Evolutionary conservation across 2,797 vertebrate species (phyloP).

Genomic region (Macroramphosus scolopax): DNA sequence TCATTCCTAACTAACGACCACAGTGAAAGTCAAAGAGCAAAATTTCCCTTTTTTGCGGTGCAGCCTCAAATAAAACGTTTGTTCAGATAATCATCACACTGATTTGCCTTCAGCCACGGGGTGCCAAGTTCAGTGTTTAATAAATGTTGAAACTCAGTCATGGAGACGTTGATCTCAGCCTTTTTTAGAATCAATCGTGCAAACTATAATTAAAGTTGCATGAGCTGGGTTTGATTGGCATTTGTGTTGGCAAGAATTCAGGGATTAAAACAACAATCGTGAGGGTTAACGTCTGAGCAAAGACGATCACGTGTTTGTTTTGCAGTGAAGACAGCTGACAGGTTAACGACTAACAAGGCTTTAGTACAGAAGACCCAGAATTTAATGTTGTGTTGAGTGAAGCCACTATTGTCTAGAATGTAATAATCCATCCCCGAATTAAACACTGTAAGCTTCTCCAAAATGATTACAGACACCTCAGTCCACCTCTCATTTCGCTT

Average conservation of each 20-base stretch:
- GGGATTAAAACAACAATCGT: constrained; percentile 2
- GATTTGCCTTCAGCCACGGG: constrained; percentile 12
- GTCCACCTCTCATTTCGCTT: too few species aligned
- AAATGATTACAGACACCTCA: too few species aligned
- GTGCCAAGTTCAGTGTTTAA: not conserved
- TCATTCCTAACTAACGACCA: constrained; percentile 5
- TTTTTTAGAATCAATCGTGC: not conserved
- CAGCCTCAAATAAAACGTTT: constrained; percentile 17
- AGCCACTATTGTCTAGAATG: not conserved
- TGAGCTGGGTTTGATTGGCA: constrained; percentile 7
- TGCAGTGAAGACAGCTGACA: too few species aligned
- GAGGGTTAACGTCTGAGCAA: not conserved
- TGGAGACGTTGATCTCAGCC: not conserved
- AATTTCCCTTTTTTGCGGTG: constrained; percentile 20
- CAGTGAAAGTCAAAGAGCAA: constrained; percentile 7
- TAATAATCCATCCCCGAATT: constrained; percentile 14
- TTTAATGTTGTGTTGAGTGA: constrained; percentile 4
- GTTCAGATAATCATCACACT: constrained; percentile 22
- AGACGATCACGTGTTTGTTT: too few species aligned
- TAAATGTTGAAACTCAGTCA: constrained; percentile 3
- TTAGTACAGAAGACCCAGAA: too few species aligned
- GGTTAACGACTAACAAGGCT: too few species aligned
- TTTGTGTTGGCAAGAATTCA: constrained; percentile 21
- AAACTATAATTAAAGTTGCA: too few species aligned
- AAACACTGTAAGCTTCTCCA: constrained; percentile 5